Evolutionary conservation across 2,888 invertebrate genomes (phyloP).

Genomic region (Apomyelois bistriatella): DNA sequence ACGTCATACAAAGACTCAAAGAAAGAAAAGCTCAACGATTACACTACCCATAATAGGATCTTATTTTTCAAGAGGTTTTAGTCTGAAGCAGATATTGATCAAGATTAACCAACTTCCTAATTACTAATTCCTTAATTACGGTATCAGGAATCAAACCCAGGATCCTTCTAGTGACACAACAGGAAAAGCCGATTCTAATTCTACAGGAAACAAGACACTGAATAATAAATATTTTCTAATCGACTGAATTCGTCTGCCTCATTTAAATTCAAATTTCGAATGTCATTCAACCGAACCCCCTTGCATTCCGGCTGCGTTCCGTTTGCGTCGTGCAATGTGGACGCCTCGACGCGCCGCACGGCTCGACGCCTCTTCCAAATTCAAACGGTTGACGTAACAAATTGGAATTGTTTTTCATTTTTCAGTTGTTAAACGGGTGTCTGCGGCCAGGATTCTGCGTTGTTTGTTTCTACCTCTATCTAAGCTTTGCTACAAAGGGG

Average conservation of each 20-base stretch:
- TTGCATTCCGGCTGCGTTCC: constrained; percentile 44
- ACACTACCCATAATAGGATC: too few relatives aligned
- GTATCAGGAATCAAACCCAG: too few relatives aligned
- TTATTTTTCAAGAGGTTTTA: too few relatives aligned
- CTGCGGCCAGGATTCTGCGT: constrained; percentile 55
- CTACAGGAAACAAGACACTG: not conserved
- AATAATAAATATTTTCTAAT: not conserved
- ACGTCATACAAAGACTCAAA: too few relatives aligned
- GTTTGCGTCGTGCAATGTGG: constrained; percentile 26
- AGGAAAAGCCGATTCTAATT: too few relatives aligned
- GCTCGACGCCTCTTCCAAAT: constrained; percentile 58
- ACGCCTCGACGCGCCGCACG: constrained; percentile 36
- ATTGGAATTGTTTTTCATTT: constrained; percentile 75
- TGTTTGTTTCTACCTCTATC: constrained; percentile 5
- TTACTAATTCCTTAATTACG: too few relatives aligned
- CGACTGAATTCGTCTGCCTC: constrained; percentile 2
- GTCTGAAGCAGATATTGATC: too few relatives aligned
- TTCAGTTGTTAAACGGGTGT: constrained; percentile 59
- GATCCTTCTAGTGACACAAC: too few relatives aligned
- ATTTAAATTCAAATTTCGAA: constrained; percentile 26
- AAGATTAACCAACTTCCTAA: too few relatives aligned
- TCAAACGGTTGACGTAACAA: constrained; percentile 72
- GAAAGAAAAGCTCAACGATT: too few relatives aligned
- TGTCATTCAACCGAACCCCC: constrained; percentile 23
- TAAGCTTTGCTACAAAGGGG: too few relatives aligned